Evolutionary conservation across 2,888 invertebrate genomes (phyloP), one percentile per base, ranked within the genome.

Genomic region (Meiosimyza platycephala): DNA sequence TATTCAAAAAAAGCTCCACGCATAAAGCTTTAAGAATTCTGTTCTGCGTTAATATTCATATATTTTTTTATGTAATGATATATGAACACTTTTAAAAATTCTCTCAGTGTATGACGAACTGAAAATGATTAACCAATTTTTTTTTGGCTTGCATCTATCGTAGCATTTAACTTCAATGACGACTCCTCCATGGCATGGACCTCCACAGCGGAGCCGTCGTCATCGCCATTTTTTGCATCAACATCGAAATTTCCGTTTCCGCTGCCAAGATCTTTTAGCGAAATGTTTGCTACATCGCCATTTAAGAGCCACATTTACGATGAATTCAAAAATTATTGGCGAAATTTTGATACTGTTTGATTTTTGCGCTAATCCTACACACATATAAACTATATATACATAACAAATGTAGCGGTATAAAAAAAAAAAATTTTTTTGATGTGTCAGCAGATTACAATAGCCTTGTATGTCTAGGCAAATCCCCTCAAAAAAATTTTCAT

Each of bases 241-340:
- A 70, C 57, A 62, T 59, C 74, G 74, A 51, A 76, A 62, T 63
- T 74, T 72, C 78, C 78, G 79, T 77, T 78, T 72, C 67, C 76
- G 73, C 74, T 79, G 71, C 79, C 80, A 77, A 77, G 70, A 71
- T 79, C 81, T 74, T 80, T 84, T 73, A 80, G 80, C 75, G 82
- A 84, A 76, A 80, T 83, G 72, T 84, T 84, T 74, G 81, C 81
- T 76, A 78, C 78, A 72, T 85, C 84, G 71, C 84, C 84, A 62
- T 85, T 84, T 73, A 80, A 80, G 64, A 79, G 79, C 67, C 80
- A 79, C 74, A 84, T 84, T 74, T 76, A 78, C 71, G 83, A 84
- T 75, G 85, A 84, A 74, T 84, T 84, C 75, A 80, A 84, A 75
- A 82, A 80, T 76, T 84, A 81, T 79, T 85, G 84, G 85, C 85